A percentile compares a stretch with the other conserved stretches of the same genome.
These are phyloP conservation scores for Drosophila meridionalis DNA, from an alignment of 2,888 invertebrate species.

Conservation along the genomic window DNA sequence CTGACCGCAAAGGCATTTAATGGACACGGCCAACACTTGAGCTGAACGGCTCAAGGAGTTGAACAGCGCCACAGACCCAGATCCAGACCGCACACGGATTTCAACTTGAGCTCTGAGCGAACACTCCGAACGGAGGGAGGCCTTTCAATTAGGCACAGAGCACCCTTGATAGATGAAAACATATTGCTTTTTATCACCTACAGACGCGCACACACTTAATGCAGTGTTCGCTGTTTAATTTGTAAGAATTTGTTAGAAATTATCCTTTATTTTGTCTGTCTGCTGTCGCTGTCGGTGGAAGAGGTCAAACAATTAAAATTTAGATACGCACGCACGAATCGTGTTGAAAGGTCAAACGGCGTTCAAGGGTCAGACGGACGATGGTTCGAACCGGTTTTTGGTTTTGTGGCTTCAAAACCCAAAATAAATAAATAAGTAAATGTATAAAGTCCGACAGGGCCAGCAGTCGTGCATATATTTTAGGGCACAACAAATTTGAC, in stretches of 20 bases:
- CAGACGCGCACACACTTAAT: constrained; percentile 21
- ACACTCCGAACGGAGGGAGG: not conserved
- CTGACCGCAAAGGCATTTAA: constrained; percentile 51
- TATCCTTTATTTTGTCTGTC: constrained; percentile 48
- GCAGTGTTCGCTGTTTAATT: constrained; percentile 11
- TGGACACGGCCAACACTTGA: constrained; percentile 32
- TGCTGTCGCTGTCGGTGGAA: constrained; percentile 20
- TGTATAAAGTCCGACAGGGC: constrained; percentile 8
- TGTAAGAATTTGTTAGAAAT: constrained; percentile 58
- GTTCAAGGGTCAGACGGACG: constrained; percentile 27
- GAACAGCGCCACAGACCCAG: not conserved
- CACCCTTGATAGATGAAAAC: constrained; percentile 51
- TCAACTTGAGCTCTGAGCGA: constrained; percentile 2
- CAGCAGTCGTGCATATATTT: constrained; percentile 37
- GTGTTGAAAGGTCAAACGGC: constrained; percentile 53
- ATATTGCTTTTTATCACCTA: constrained; percentile 69
- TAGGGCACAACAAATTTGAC: constrained; percentile 63
- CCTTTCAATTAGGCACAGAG: constrained; percentile 45
- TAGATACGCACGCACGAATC: constrained; percentile 58
- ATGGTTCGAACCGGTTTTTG: constrained; percentile 44
- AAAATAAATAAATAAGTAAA: constrained; percentile 38
- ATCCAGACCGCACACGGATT: constrained; percentile 43
- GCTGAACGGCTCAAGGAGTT: constrained; percentile 31
- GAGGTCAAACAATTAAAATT: constrained; percentile 63
- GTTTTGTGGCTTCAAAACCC: not conserved